phyloP scores from a whole-genome alignment of 1,140 invertebrate species.

The Cephus cinctus region DNA sequence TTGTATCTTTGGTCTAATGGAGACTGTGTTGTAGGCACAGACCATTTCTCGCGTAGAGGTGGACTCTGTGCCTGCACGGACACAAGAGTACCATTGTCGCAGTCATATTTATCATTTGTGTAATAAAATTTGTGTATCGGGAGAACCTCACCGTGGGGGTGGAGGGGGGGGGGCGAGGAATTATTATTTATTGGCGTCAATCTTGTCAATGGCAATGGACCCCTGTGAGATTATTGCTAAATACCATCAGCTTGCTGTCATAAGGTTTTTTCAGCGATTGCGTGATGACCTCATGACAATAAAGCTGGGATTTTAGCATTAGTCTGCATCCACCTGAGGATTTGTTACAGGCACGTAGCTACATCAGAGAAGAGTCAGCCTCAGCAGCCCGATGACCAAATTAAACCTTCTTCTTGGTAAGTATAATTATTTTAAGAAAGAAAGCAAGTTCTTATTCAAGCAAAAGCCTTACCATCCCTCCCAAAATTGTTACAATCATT shows the following conservation, averaged over 20 bases:
- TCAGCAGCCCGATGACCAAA: slow-evolving; percentile 47
- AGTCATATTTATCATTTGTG: too few species aligned
- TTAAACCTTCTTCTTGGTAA: slow-evolving; percentile 47
- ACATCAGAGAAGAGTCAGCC: slow-evolving; percentile 47
- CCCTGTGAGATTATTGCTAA: slow-evolving; percentile 52
- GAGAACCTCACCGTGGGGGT: too few species aligned
- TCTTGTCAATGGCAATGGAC: slow-evolving; percentile 27
- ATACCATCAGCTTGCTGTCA: slow-evolving; percentile 42
- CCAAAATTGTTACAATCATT: background rate
- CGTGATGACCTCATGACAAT: slow-evolving; percentile 20
- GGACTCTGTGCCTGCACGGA: slow-evolving; percentile 61
- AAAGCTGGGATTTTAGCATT: slow-evolving; percentile 50
- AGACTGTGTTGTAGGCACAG: slow-evolving; percentile 59
- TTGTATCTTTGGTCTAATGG: slow-evolving; percentile 27
- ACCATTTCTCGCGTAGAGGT: slow-evolving; percentile 58
- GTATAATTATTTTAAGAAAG: slow-evolving; percentile 35
- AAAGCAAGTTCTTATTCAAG: too few species aligned
- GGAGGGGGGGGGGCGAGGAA: too few species aligned
- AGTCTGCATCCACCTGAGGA: slow-evolving; percentile 64
- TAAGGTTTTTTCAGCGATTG: slow-evolving; percentile 22
- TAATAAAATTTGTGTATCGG: too few species aligned
- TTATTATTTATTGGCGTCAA: too few species aligned
- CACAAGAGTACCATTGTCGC: slow-evolving; percentile 44
- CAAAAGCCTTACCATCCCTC: too few species aligned
- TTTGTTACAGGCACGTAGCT: slow-evolving; percentile 67